Conservation (phyloP, 2,113 vertebrate species). For the Lamprologus sp. region DNA sequence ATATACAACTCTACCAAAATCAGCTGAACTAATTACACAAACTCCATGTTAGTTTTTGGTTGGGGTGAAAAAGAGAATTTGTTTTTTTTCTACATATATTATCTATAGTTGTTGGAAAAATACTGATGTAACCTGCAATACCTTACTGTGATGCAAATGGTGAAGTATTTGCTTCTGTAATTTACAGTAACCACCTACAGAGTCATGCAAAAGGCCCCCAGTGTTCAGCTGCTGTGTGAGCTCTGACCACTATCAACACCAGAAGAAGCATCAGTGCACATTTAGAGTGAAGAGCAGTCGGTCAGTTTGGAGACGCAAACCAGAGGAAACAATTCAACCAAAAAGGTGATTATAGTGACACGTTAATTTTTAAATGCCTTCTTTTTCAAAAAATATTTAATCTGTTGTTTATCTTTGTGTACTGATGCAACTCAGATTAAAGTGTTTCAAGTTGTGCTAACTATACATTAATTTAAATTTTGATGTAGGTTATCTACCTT, state of each 20-base stretch:
- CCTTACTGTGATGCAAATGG: background rate
- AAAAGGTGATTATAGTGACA: background rate
- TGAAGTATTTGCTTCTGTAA: background rate
- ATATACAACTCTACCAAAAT: background rate
- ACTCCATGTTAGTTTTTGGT: background rate
- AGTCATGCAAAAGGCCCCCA: background rate
- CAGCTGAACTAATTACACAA: background rate
- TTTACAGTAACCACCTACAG: background rate
- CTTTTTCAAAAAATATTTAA: background rate
- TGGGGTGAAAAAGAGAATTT: background rate
- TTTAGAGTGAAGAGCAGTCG: background rate
- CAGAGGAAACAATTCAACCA: background rate
- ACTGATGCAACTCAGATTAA: background rate
- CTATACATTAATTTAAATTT: background rate
- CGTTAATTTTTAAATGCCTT: background rate
- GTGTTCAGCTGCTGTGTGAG: background rate
- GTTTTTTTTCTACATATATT: background rate
- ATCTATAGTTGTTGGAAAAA: background rate
- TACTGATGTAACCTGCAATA: background rate
- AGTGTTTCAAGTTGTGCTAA: background rate
- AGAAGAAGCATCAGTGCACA: background rate
- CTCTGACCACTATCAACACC: background rate
- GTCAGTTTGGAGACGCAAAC: background rate
- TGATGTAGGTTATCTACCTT: background rate
- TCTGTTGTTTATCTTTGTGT: background rate